Conservation (phyloP, 2,888 invertebrate species). For the Aspidiotus destructor region DNA sequence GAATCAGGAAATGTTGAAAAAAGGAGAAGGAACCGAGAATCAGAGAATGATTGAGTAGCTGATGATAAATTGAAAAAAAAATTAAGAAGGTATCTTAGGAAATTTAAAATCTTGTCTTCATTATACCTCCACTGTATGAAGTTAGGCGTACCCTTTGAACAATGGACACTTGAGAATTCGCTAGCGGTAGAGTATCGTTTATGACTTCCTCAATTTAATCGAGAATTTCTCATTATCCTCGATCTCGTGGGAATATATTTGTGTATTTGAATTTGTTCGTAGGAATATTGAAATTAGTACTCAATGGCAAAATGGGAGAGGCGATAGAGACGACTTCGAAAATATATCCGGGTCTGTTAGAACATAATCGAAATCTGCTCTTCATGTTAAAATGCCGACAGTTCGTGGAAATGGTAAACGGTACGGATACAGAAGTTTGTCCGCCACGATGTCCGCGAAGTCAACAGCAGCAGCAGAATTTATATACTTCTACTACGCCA, state of each 20-base stretch:
- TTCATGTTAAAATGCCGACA: constrained; percentile 96
- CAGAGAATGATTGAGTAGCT: too few species aligned
- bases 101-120: too few species aligned
- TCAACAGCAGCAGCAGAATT: constrained; percentile 33
- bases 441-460: constrained; percentile 43
- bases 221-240: neutral
- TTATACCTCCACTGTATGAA: too few species aligned
- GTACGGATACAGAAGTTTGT: constrained; percentile 64
- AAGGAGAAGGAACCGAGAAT: too few species aligned
- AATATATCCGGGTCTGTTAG: constrained; percentile 86
- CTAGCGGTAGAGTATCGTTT: too few species aligned
- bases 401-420: constrained; percentile 97
- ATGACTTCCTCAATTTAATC: too few species aligned
- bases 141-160: too few species aligned
- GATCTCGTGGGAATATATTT: neutral
- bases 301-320: constrained; percentile 88
- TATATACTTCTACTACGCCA: constrained; percentile 35
- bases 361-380: constrained; percentile 78
- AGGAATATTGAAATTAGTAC: constrained; percentile 88
- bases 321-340: constrained; percentile 83
- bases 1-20: too few species aligned
- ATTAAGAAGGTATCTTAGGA: too few species aligned
- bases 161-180: too few species aligned
- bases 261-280: constrained; percentile 38
- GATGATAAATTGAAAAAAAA: too few species aligned